Evolutionary conservation across 2,113 vertebrate genomes (phyloP).

Genomic region (Petaurus breviceps): DNA sequence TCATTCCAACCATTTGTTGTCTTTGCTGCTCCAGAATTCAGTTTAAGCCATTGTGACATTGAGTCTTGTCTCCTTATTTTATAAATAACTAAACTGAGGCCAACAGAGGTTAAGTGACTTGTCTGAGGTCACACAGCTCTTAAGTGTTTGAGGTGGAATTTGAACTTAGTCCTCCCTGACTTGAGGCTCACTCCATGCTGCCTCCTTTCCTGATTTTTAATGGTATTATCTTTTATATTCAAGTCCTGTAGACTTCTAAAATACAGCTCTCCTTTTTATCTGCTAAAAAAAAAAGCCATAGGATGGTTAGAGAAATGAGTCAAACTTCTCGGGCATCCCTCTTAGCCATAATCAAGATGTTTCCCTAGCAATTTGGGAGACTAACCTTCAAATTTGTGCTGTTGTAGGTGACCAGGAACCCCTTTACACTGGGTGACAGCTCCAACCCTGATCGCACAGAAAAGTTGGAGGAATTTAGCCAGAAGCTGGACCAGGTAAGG

Average conservation of each 20-base stretch:
- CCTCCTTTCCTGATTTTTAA: neutral
- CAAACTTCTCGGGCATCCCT: neutral
- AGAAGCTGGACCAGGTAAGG: conserved; percentile 89
- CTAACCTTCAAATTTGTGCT: neutral
- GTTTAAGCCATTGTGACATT: neutral
- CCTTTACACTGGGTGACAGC: conserved; percentile 94
- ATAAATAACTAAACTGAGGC: neutral
- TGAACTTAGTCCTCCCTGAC: neutral
- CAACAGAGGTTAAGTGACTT: neutral
- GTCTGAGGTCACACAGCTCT: neutral
- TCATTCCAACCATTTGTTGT: neutral
- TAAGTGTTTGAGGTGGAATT: neutral
- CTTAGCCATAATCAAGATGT: neutral
- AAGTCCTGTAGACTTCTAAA: neutral
- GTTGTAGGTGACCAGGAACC: conserved; percentile 91
- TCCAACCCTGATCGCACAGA: conserved; percentile 65
- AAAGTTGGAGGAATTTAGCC: conserved; percentile 89
- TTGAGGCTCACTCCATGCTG: neutral
- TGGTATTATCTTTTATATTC: neutral
- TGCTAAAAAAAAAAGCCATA: neutral
- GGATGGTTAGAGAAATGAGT: neutral
- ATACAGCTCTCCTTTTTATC: neutral
- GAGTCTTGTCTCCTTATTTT: neutral
- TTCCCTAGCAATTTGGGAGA: neutral
- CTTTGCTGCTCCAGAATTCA: neutral